These are phyloP conservation scores for Campoplex capitator DNA, from an alignment of 2,888 invertebrate genomes.

Conservation along the genomic window DNA sequence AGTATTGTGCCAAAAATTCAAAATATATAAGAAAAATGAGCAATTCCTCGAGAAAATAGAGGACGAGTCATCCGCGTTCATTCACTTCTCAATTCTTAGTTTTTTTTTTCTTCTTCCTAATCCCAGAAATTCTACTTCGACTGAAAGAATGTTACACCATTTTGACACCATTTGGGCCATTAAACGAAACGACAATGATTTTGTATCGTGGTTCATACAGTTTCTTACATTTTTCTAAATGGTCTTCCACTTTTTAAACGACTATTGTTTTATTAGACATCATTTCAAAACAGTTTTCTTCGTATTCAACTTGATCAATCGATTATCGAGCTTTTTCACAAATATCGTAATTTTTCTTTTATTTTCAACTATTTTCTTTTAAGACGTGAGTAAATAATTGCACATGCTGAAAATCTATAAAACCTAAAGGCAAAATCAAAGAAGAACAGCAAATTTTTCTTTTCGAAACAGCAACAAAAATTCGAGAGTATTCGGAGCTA, in stretches of 20 bases:
- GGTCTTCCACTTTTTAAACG: neutral
- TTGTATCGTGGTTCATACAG: neutral
- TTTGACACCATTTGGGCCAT: neutral
- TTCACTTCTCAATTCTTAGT: neutral
- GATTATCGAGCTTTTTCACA: neutral
- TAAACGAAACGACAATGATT: neutral
- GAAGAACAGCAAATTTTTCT: neutral
- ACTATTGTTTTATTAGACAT: neutral
- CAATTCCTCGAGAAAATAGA: neutral
- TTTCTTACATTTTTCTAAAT: neutral
- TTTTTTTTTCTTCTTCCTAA: neutral
- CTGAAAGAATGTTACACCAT: neutral
- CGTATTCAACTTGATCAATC: neutral
- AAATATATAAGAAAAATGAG: neutral
- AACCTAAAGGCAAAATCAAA: neutral
- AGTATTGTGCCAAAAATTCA: neutral
- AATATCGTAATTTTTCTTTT: neutral
- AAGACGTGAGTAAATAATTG: neutral
- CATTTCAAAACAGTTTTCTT: neutral
- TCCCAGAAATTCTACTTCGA: neutral
- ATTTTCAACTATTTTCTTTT: neutral
- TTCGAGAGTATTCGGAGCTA: neutral
- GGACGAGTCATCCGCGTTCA: neutral
- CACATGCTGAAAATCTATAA: neutral
- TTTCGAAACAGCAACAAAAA: neutral